Evolutionary conservation across 2,797 vertebrate genomes (phyloP), one percentile per base, ranked within the genome.

Genomic region (Chelonia mydas): DNA sequence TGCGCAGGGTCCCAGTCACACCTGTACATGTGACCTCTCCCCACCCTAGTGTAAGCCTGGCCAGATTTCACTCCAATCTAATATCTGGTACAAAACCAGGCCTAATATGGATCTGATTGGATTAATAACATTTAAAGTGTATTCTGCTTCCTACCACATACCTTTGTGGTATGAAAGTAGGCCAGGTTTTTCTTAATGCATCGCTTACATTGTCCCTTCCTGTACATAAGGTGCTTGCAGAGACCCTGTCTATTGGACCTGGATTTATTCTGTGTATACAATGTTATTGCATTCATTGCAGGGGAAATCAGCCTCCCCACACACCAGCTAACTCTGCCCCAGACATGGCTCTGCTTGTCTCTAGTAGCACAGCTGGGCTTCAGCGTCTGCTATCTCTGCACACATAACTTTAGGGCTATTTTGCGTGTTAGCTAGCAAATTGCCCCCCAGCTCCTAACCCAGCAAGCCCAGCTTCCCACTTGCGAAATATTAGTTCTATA

Each of bases 211-310:
- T 92, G 83, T 53, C 3, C 5, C 55, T 45, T 78, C 68, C 50
- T 6, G 78, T 72, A 27, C 37, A 3, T 9, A 92, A 90, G 95
- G 89, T 93, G 91, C 88, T 87, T 33, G 5, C 4, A 23, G 85
- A 76, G 91, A 87, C 81, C 90, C 37, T 23, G 53, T 37, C 89
- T 12, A 2, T 16, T 31, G 82, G 86, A 51, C 41, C 33, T 77
- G 68, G 37, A 87, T 54, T 53, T 25, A 81, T 74, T 95, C 94
- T 92, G 89, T 95, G 94, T 57, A 50, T 12, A 50, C 16, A 41
- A 81, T 85, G 27, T 12, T 88, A 72, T 89, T 94, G 87, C 84
- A 53, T 94, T 93, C 88, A 81, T 90, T 47, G 88, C 47, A 61
- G 89, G 81, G 61, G 84, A 90, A 45, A 53, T 49, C 33, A 2